Evolutionary conservation across 2,888 invertebrate species (phyloP), one percentile per base, ranked within the genome.

Genomic region (Synergus japonicus): DNA sequence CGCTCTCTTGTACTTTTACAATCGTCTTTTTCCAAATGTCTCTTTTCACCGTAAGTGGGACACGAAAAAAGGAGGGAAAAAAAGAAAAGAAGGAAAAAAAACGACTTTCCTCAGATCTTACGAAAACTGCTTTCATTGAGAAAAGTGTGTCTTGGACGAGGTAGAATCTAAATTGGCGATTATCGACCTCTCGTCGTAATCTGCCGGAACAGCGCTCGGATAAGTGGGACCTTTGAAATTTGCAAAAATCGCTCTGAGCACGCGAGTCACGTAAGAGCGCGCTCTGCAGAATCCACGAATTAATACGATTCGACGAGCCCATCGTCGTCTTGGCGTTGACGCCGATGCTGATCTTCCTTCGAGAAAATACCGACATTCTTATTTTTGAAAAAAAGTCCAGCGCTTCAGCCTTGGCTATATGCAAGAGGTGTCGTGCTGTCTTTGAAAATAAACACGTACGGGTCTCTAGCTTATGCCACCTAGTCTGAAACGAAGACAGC

Each of bases 241-340:
- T 77, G 78, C 66, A 78, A 81, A 76, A 66, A 67, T 77, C 73
- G 78, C 69, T 76, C 37, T 76, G 78, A 76, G 81, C 54, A 83
- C 64, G 77, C 83, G 77, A 77, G 80, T 83, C 81, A 81, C 83
- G 81, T 81, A 83, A n/a, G 44, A 73, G 73, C 69, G 63, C 43
- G 64, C 79, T 60, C 60, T 81, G 77, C 67, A 80, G 83, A 76
- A 83, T 79, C 65, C 80, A 78, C 79, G 77, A 83, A 81, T 83
- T 83, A 83, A 83, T 81, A 83, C 81, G 81, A 81, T 63, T 76
- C 54, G 65, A 76, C 76, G 76, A 64, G 10, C 37, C 22, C 76
- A 76, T 79, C 79, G 78, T 77, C 60, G 29, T 41, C 80, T 80
- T 80, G 79, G 78, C 76, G 78, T 79, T 65, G 77, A 49, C 73